Evolutionary conservation across 2,797 vertebrate genomes (phyloP), one percentile per base, ranked within the genome.

Genomic region (Anguilla marmorata): DNA sequence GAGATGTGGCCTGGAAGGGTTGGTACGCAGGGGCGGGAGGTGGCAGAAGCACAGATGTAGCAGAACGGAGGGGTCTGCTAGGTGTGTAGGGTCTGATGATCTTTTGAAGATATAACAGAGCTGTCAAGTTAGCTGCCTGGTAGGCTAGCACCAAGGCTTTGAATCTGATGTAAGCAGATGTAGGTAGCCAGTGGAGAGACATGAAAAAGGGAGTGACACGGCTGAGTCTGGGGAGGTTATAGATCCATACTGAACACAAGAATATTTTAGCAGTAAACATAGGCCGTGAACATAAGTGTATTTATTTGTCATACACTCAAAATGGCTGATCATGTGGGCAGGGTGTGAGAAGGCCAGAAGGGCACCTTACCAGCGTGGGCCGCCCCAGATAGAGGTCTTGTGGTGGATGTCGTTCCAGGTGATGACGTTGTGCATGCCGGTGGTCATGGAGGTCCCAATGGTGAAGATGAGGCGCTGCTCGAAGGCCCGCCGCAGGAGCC

Each of bases 391-490:
- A 94, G 97, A 98, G 96, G 98, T 98, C 95, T 99, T 99, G 95
- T 99, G 98, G 95, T 99, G 98, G 92, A 99, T 98, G 94, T 99
- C 98, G 83, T 99, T 99, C 98, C 98, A 99, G 91, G 98, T 98
- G 94, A 99, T 98, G 95, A 99, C 98, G 82, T 99, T 98, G 92
- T 97, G 96, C 94, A 97, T 96, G 94, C 98, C 98, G n/a, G 98
- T 98, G 86, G 98, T 99, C 97, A 98, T 97, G 91, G 98, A 99
- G 91, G 98, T 98, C 94, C 98, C 98, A 1, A 99, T 97, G 89
- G 98, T 99, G 94, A 99, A 99, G 94, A 98, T 97, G 94, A 98
- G 97, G 92, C 97, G 97, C 95, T 98, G 98, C 93, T 98, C 97
- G 45, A 98, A 98, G 74, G 98, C 98, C 93, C 96, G 97, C 82